Evolutionary conservation across 2,113 vertebrate genomes (phyloP).

Genomic region (Passer domesticus): DNA sequence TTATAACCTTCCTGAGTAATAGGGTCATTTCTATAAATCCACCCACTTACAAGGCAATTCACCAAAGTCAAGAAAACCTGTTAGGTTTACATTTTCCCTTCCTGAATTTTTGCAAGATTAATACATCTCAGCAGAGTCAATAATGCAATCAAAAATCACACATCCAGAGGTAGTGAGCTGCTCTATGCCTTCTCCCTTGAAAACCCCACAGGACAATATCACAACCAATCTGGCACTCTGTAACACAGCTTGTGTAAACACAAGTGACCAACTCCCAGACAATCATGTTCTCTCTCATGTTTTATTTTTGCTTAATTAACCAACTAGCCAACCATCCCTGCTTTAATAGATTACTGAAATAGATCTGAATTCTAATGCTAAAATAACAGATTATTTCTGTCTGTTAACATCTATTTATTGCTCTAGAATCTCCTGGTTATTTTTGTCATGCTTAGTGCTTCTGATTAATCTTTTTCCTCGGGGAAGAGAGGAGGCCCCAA

Average conservation of each 20-base stretch:
- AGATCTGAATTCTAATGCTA: slow-evolving; percentile 35
- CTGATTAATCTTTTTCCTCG: background rate
- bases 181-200: background rate
- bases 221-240: background rate
- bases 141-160: slow-evolving; percentile 9
- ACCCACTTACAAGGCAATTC: slow-evolving; percentile 2
- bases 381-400: slow-evolving; percentile 28
- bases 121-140: slow-evolving; percentile 6
- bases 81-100: background rate
- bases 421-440: slow-evolving; percentile 34
- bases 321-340: slow-evolving; percentile 47
- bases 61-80: slow-evolving; percentile 18
- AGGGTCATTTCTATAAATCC: slow-evolving; percentile 23
- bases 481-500: background rate
- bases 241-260: background rate
- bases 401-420: slow-evolving; percentile 21
- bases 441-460: slow-evolving; percentile 38
- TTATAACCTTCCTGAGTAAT: slow-evolving; percentile 33
- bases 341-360: slow-evolving; percentile 55
- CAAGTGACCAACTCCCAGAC: slow-evolving; percentile 36
- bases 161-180: background rate
- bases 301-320: slow-evolving; percentile 67
- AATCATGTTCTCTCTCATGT: slow-evolving; percentile 8
- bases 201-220: background rate
- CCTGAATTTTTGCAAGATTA: slow-evolving; percentile 19